phyloP scores from a whole-genome alignment of 37 sponge, comb jelly and placozoan species.

The Corticium candelabrum region DNA sequence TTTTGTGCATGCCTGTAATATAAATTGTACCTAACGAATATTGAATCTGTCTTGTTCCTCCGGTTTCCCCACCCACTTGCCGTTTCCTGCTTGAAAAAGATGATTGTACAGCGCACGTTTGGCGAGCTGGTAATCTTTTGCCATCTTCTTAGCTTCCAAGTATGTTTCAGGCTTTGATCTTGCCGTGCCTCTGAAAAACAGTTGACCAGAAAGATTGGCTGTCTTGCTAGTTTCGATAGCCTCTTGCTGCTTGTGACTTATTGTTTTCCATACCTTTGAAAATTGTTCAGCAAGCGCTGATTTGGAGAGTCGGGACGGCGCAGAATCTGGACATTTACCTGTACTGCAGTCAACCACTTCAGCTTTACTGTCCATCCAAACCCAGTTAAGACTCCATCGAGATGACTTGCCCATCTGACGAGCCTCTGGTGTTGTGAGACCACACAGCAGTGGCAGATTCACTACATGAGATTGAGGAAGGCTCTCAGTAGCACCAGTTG shows the following conservation, averaged over 20 bases:
- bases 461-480: slow-evolving; percentile 39
- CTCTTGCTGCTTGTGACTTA: too few relatives aligned
- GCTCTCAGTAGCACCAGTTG: slow-evolving; percentile 18
- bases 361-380: neutral
- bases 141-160: neutral
- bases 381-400: neutral
- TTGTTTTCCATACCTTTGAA: neutral
- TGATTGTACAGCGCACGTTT: neutral
- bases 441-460: neutral
- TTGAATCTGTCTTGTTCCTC: neutral
- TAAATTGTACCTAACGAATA: too few relatives aligned
- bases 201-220: neutral
- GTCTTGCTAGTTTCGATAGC: too few relatives aligned
- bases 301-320: neutral
- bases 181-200: neutral
- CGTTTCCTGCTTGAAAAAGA: neutral
- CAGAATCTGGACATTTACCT: neutral
- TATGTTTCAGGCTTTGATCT: neutral
- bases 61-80: neutral
- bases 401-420: neutral
- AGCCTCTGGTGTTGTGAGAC: neutral
- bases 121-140: neutral
- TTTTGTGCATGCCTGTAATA: too few relatives aligned
- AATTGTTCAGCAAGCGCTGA: neutral
- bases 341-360: neutral